Evolutionary conservation across 2,113 vertebrate species (phyloP), one percentile per base, ranked within the genome.

Genomic region (Labrus mixtus): DNA sequence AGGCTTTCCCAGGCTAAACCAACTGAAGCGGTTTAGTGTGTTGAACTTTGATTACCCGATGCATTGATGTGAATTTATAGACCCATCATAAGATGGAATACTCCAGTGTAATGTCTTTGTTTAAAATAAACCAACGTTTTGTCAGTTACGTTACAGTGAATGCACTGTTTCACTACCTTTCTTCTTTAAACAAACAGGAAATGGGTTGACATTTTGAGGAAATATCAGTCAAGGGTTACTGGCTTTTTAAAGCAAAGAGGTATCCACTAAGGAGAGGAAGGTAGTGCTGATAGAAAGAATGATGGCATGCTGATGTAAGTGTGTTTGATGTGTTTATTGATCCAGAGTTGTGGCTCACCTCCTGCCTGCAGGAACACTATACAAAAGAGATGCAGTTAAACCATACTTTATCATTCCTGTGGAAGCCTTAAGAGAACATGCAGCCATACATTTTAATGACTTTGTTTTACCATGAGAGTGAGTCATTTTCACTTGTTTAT

Each of bases 111-210:
- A 65, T 45, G 74, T 84, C 5, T 67, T 3, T 36, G 51, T 22
- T 46, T 50, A n/a, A 69, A 72, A 73, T 50, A 5, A 29, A 22
- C 3, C 5, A 17, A 36, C 10, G n/a, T 58, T 20, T 41, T 36
- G 29, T 72, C 48, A 55, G 55, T 75, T 36, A 45, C 39, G 41
- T 72, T 59, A 61, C 48, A 55, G 16, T 16, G 39, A 64, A 46
- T 50, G 39, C 37, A n/a, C 11, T 55, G 10, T 51, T 33, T 73
- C 20, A 29, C 45, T 46, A 15, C 13, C 10, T 10, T 43, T 0
- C 25, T 25, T 1, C 17, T 48, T 19, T 19, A 15, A 17, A 48
- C 46, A 45, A 53, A 75, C 8, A 10, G 45, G 45, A 66, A 67
- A 51, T 51, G 33, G 37, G 3, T 12, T 58, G 43, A 46, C 43